Evolutionary conservation across 2,113 vertebrate genomes (phyloP), one percentile per base, ranked within the genome.

Genomic region (Microcebus ravelobensis): DNA sequence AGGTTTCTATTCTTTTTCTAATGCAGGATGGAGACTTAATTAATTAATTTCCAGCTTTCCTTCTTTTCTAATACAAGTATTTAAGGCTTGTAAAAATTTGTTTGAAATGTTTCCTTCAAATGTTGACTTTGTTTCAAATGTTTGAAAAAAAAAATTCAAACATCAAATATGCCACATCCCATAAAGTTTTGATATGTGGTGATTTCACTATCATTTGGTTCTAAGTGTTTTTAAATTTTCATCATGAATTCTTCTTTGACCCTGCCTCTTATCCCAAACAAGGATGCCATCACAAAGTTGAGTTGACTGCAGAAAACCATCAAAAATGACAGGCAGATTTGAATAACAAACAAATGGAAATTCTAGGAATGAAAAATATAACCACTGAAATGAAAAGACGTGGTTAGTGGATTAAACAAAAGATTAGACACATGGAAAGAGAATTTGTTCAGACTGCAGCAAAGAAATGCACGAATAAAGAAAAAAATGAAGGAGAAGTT

Each of bases 311-410:
- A 82, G 70, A 90, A 86, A 82, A 70, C n/a, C 55, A 86, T 61
- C 29, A 68, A 68, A 76, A 63, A 21, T 27, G 87, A 90, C 52
- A 79, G 50, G 18, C 57, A 67, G 27, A 85, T 79, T 55, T 42
- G 29, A 94, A 74, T 76, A 84, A 86, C 36, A 88, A 73, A 70
- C 59, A 96, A 91, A 77, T 79, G 39, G 48, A 92, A 87, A 68
- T 65, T 52, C 85, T 90, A 79, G 48, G 71, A 80, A 80, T 81
- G 48, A 87, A 82, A 92, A 74, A 25, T 73, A 25, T 55, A 9
- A 45, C n/a, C 45, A 94, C 61, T 45, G 8, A 80, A 70, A 59
- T 81, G 57, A 91, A 85, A 96, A 96, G 95, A 48, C 34, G 34
- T 5, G 63, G 63, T 73, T 52, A 74, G 39, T 63, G 13, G 48